Evolutionary conservation across 2,888 invertebrate genomes (phyloP).

Genomic region (Rotaria sp.): DNA sequence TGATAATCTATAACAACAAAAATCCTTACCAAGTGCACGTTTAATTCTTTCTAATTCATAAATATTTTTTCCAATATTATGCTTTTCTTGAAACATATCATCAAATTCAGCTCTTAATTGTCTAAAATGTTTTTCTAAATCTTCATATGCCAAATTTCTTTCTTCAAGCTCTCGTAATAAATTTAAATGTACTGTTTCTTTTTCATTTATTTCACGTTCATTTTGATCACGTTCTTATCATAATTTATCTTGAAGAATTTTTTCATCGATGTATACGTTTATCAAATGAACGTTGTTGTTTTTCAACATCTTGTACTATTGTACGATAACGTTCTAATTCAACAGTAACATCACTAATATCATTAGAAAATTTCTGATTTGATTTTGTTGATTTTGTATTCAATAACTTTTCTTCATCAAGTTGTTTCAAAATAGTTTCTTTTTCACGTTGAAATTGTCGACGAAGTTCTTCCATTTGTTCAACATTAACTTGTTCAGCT

Average conservation of each 20-base stretch:
- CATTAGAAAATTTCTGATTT: conserved; percentile 93
- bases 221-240: conserved; percentile 79
- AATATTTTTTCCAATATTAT: conserved; percentile 93
- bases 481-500: conserved; percentile 76
- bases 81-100: conserved; percentile 88
- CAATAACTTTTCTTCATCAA: conserved; percentile 70
- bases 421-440: conserved; percentile 75
- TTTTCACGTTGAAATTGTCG: conserved; percentile 61
- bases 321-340: conserved; percentile 84
- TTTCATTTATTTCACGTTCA: conserved; percentile 88
- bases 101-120: conserved; percentile 85
- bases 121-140: conserved; percentile 73
- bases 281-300: conserved; percentile 97
- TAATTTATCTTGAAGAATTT: conserved; percentile 61
- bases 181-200: conserved; percentile 87
- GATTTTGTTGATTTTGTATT: conserved; percentile 90
- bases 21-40: conserved; percentile 72
- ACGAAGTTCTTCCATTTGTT: conserved; percentile 42
- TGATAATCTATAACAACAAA: too few species aligned
- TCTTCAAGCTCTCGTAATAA: conserved; percentile 84
- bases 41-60: conserved; percentile 95
- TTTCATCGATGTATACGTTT: conserved; percentile 65
- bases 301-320: conserved; percentile 78
- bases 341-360: conserved; percentile 83
- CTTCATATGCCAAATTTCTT: conserved; percentile 76